Evolutionary conservation across 2,888 invertebrate genomes (phyloP), one percentile per base, ranked within the genome.

Genomic region (Melikaiella ostensackeni): DNA sequence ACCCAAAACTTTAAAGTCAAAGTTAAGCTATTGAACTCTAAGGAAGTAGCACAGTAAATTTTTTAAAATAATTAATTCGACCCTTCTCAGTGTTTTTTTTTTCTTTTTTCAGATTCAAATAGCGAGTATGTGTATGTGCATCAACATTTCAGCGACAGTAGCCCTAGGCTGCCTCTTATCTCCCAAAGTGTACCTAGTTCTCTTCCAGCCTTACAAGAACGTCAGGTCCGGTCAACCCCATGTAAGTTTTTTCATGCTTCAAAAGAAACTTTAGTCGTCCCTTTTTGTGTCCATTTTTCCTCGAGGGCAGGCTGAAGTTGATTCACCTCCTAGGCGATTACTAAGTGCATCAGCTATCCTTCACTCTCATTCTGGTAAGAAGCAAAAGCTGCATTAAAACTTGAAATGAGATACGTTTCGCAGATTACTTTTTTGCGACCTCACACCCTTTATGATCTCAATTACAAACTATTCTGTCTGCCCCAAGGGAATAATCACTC

Each of bases 171-270:
- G 96, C 86, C 93, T 96, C 57, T 96, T 96, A 89, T 94, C 94
- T 0, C 96, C 96, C 1, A 96, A 96, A 91, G 94, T 96, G 30
- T 96, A 96, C 91, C 94, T 96, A 82, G 95, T 96, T 19, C 92
- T 96, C 16, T 95, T 95, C 87, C 96, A 96, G 89, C 96, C 96
- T 0, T 95, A 95, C 90, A 96, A 96, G 89, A 96, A 96, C 88
- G 95, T 95, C 3, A 93, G 96, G 8, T 94, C 93, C 82, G 92
- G 92, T 11, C 89, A 89, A 46, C n/a, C 70, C 30, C 46, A 70
- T 33, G 70, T 70, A 70, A 70, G 70, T 70, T 50, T 70, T 27
- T 30, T 30, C 50, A 42, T 66, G 46, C 66, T 66, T 66, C 24
- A 27, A 7, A 27, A 27, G 30, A 70, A 50, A 50, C 9, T 50